phyloP scores from a whole-genome alignment of 2,797 vertebrate species.

The Chelon labrosus region DNA sequence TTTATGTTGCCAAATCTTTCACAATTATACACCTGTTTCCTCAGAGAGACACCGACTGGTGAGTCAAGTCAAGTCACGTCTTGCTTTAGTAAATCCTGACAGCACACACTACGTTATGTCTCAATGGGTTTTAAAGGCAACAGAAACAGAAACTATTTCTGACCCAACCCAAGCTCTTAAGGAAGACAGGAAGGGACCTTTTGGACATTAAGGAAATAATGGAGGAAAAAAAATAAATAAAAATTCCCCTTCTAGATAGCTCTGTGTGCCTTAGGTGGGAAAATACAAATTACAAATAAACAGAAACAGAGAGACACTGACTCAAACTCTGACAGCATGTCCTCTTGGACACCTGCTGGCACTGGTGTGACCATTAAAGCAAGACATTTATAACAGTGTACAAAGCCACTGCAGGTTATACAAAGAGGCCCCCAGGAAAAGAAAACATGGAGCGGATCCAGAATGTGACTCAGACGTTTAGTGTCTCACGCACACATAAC shows the following conservation, averaged over 20 bases:
- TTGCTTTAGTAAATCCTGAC: slow-evolving; percentile 28
- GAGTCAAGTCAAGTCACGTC: slow-evolving; percentile 62
- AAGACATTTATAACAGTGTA: slow-evolving; percentile 6
- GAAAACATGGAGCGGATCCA: slow-evolving; percentile 23
- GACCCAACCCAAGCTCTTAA: slow-evolving; percentile 6
- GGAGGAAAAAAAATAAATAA: neutral
- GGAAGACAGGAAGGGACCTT: neutral
- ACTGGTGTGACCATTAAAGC: slow-evolving; percentile 16
- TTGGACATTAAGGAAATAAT: slow-evolving; percentile 5
- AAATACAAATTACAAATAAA: slow-evolving; percentile 27
- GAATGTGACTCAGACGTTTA: slow-evolving; percentile 46
- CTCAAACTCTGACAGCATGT: slow-evolving; percentile 32
- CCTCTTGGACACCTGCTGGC: slow-evolving; percentile 47
- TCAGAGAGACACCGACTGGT: slow-evolving; percentile 52
- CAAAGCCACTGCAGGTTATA: slow-evolving; percentile 21
- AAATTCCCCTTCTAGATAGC: neutral
- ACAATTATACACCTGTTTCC: slow-evolving; percentile 55
- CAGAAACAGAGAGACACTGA: slow-evolving; percentile 18
- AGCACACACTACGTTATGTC: slow-evolving; percentile 14
- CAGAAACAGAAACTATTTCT: slow-evolving; percentile 7
- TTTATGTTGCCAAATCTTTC: neutral
- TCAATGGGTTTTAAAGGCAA: slow-evolving; percentile 25
- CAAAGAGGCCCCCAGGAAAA: neutral
- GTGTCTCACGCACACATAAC: slow-evolving; percentile 37
- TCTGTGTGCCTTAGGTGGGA: neutral